Conservation (phyloP, 2,888 invertebrate species). For the Hirtodrosophila trivittata region DNA sequence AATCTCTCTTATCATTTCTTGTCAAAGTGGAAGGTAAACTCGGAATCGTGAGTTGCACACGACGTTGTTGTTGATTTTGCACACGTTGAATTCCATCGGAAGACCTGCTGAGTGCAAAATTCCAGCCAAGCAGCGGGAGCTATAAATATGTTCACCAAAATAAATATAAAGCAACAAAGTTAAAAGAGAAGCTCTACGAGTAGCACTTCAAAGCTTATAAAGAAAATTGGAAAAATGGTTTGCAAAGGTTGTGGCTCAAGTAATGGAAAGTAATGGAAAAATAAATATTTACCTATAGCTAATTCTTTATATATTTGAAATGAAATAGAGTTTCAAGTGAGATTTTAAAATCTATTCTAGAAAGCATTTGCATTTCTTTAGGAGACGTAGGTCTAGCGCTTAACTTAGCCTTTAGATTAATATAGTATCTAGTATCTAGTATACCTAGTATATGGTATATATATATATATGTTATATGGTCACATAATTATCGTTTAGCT, state of each 20-base stretch:
- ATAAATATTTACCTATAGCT: neutral
- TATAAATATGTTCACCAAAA: conserved; percentile 53
- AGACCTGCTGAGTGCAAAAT: conserved; percentile 47
- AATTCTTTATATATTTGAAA: too few species aligned
- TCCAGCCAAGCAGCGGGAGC: conserved; percentile 2
- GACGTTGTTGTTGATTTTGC: conserved; percentile 63
- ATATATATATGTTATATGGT: too few species aligned
- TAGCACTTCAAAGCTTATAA: conserved; percentile 10
- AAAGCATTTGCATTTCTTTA: too few species aligned
- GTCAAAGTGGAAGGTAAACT: conserved; percentile 17
- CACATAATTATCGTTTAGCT: too few species aligned
- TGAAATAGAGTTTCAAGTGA: neutral
- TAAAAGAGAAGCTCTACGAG: neutral
- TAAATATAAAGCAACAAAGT: conserved; percentile 7
- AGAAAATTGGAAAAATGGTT: conserved; percentile 47
- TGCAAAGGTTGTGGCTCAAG: conserved; percentile 71
- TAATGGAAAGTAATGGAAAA: conserved; percentile 39
- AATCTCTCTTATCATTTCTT: conserved; percentile 32
- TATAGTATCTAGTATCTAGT: too few species aligned
- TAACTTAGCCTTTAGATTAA: too few species aligned
- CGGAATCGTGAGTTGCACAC: conserved; percentile 32
- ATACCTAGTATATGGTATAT: too few species aligned
- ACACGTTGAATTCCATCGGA: conserved; percentile 42
- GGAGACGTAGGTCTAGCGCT: too few species aligned
- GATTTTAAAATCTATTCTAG: too few species aligned